phyloP scores from a whole-genome alignment of 2,888 invertebrate genomes.

The Elegia similella region DNA sequence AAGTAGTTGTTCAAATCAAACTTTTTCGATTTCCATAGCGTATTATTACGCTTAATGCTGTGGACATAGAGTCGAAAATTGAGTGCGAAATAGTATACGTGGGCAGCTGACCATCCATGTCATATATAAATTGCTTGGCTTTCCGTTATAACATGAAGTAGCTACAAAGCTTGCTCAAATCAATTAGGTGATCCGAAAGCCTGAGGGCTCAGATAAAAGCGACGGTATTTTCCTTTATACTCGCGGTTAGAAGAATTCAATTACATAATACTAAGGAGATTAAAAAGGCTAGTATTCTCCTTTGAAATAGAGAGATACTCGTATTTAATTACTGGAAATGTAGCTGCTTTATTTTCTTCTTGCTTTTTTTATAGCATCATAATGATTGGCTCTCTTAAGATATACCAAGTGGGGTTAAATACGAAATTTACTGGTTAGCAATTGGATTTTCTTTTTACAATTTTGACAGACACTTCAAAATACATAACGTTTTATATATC shows the following conservation, averaged over 20 bases:
- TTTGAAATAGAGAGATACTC: conserved; percentile 56
- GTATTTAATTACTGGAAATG: conserved; percentile 67
- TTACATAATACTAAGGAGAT: conserved; percentile 74
- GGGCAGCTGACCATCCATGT: conserved; percentile 19
- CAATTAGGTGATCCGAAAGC: conserved; percentile 67
- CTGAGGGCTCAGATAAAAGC: conserved; percentile 64
- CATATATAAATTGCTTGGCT: conserved; percentile 25
- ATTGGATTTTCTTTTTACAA: too few species aligned
- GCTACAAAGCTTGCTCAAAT: conserved; percentile 58
- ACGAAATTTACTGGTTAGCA: too few species aligned
- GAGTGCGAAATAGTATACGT: background rate
- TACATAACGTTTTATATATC: too few species aligned
- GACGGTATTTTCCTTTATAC: conserved; percentile 66
- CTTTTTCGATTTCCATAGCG: conserved; percentile 1
- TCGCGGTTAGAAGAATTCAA: conserved; percentile 75
- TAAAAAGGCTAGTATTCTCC: conserved; percentile 73
- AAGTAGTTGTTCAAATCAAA: conserved; percentile 12
- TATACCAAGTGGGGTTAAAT: too few species aligned
- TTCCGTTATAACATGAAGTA: conserved; percentile 45
- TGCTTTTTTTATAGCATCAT: conserved; percentile 39
- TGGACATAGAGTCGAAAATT: conserved; percentile 9
- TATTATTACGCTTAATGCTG: conserved; percentile 2
- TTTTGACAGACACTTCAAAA: too few species aligned
- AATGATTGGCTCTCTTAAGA: too few species aligned
- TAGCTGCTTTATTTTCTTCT: conserved; percentile 36